Evolutionary conservation across 1,140 invertebrate species (phyloP).

Genomic region (Matsumurasca onukii): DNA sequence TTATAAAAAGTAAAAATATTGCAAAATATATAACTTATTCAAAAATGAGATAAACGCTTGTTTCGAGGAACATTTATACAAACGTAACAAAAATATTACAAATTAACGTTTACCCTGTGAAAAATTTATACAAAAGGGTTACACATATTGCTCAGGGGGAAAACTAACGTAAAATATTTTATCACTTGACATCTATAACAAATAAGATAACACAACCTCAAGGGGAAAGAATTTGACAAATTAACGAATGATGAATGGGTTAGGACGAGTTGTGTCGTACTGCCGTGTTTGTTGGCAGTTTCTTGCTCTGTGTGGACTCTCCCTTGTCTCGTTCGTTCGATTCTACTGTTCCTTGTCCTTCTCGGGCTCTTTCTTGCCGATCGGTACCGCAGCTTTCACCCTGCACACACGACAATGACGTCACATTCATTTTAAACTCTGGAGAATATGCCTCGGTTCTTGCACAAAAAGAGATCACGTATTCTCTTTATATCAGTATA

Average conservation of each 20-base stretch:
- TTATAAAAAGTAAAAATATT: slow-evolving; percentile 28
- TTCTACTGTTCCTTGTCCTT: slow-evolving; percentile 80
- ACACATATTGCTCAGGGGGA: not conserved
- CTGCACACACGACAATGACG: too few relatives aligned
- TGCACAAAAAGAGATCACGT: too few relatives aligned
- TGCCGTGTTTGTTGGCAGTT: slow-evolving; percentile 17
- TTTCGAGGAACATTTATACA: slow-evolving; percentile 3
- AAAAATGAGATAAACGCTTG: not conserved
- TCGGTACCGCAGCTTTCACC: slow-evolving; percentile 85
- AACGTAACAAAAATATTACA: slow-evolving; percentile 1
- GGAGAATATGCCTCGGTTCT: too few relatives aligned
- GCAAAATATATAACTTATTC: slow-evolving; percentile 22
- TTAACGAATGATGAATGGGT: not conserved
- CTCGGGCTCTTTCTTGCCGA: slow-evolving; percentile 83
- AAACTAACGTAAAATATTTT: not conserved
- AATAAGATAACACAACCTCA: slow-evolving; percentile 10
- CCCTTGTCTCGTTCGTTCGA: not conserved
- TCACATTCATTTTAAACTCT: too few relatives aligned
- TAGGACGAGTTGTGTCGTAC: not conserved
- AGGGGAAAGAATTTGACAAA: not conserved
- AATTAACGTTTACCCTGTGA: not conserved
- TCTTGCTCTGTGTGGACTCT: not conserved
- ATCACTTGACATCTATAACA: not conserved
- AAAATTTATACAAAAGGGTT: not conserved
- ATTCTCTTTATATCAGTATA: too few relatives aligned